Evolutionary conservation across 1,140 invertebrate species (phyloP), one percentile per base, ranked within the genome.

Genomic region (Gonioctena quinquepunctata): DNA sequence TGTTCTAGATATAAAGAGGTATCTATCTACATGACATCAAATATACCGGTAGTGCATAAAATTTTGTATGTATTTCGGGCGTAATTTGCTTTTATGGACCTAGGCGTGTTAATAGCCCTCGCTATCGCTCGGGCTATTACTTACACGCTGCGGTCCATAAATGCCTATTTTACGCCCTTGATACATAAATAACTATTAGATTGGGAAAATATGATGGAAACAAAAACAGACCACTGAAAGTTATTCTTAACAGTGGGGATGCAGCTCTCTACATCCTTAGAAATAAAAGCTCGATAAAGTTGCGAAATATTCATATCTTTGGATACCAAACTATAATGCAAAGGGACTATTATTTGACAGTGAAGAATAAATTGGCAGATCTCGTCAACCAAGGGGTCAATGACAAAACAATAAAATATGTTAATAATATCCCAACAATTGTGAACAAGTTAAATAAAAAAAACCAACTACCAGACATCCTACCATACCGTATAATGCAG

Each of bases 401-500:
- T 52, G 50, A 52, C 16, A 52, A 52, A 52, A 52, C 50, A 13
- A 52, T 52, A 7, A 52, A 52, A 52, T 52, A 52, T 16, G 16
- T 52, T 16, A 52, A 52, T 52, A 52, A 52, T 16, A 21, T 52
- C 16, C 50, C 50, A 13, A 52, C 50, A 7, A 52, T 52, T 52
- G 50, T 52, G 8, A 52, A 52, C 6, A 52, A 52, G 50, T 52
- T 16, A 52, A 52, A 52, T 21, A 16, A 7, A 52, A 52, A 52
- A 52, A 52, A 52, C 50, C 16, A 52, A 16, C 8, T 7, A n/a
- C 16, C 16, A 16, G 16, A 52, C 50, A 21, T 18, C 50, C 50
- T 52, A 52, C 50, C 16, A 52, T 52, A 52, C 50, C 50, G 50
- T 52, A 52, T 16, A 52, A 52, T 52, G 16, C 50, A 52, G 50